Evolutionary conservation across 2,113 vertebrate genomes (phyloP), one percentile per base, ranked within the genome.

Genomic region (Sturnira hondurensis): DNA sequence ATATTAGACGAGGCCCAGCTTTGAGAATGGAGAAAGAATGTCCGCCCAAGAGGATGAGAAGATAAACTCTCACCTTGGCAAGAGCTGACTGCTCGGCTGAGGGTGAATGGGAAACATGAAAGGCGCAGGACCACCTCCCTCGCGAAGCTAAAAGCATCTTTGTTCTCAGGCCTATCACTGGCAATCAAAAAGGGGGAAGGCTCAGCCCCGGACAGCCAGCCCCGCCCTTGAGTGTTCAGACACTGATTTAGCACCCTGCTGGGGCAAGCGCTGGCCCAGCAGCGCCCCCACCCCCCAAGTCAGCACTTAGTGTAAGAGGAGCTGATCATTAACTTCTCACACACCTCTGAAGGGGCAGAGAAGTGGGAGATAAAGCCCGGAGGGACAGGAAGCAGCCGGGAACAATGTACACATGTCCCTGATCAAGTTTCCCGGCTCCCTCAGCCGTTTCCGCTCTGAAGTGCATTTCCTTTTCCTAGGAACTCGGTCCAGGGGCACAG

Each of bases 381-480:
- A 16, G 56, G 78, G 63, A 11, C 91, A 86, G 96, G 88, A 92
- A 94, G 38, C 15, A 3, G 33, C 68, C 68, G 5, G 16, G 74
- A 70, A 56, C 52, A 45, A 74, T 14, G 24, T 1, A 47, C 84
- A 77, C 43, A n/a, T 0, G 4, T 6, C 86, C 50, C 91, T n/a
- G 77, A 89, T 96, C 89, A 38, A 65, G 92, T 97, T 96, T 89
- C 92, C 38, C 50, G 36, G 20, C 68, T 7, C 7, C 5, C 41
- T 65, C 67, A 54, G 81, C 28, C 83, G 26, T 5, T 74, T 96
- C 93, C 61, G 86, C 88, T 86, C 26, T 83, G 8, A 95, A 95
- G 43, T 19, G 76, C 45, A 67, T 86, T 24, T 91, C 96, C 96
- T 77, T 26, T 85, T 83, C 78, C 94, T 65, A 91, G 67, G 71